phyloP scores from a whole-genome alignment of 2,113 vertebrate genomes.

The Ciconia boyciana region DNA sequence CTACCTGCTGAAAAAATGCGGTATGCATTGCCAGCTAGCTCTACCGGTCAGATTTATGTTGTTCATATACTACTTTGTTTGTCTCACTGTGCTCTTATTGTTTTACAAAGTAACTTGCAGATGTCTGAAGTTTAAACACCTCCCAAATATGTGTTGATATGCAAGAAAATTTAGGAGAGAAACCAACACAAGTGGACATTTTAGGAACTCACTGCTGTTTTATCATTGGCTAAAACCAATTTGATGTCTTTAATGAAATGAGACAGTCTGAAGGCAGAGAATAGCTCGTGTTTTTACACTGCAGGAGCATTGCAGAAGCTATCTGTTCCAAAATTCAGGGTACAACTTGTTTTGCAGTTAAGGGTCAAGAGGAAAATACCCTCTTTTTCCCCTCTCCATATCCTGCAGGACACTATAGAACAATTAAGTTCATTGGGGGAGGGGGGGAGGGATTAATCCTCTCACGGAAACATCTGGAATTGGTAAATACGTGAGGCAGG shows the following conservation, averaged over 20 bases:
- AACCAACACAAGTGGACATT: neutral
- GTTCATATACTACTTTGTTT: neutral
- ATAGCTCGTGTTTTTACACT: neutral
- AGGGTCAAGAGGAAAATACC: neutral
- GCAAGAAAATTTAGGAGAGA: neutral
- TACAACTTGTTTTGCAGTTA: slow-evolving; percentile 19
- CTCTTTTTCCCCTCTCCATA: neutral
- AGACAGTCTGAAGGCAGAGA: neutral
- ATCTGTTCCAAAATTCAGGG: neutral
- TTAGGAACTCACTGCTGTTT: neutral
- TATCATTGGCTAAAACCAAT: neutral
- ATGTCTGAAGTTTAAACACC: neutral
- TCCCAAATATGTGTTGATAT: neutral
- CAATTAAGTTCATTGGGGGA: neutral
- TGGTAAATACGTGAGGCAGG: slow-evolving; percentile 16
- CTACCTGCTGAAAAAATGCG: neutral
- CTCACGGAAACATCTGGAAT: slow-evolving; percentile 48
- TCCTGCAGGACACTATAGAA: slow-evolving; percentile 27
- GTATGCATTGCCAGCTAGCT: neutral
- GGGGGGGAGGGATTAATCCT: neutral
- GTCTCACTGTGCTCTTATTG: neutral
- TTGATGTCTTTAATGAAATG: neutral
- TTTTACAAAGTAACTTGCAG: neutral
- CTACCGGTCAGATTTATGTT: neutral
- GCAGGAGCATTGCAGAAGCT: neutral